These are phyloP conservation scores for Bombus impatiens DNA, from an alignment of 1,140 invertebrate genomes.

Conservation along the genomic window DNA sequence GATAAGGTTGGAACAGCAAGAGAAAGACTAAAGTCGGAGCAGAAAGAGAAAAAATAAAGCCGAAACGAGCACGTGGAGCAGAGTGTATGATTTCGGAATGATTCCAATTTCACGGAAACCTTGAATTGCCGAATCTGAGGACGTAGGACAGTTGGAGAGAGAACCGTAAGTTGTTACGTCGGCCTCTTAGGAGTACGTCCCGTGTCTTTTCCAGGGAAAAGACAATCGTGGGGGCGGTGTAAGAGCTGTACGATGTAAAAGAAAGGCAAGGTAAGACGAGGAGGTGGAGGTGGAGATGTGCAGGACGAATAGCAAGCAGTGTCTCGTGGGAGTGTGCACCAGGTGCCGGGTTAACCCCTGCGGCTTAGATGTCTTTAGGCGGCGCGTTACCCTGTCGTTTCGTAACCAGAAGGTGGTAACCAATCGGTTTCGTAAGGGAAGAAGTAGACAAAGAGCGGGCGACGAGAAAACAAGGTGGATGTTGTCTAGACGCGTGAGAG, in stretches of 20 bases:
- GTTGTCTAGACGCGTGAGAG: slow-evolving; percentile 67
- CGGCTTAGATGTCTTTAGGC: slow-evolving; percentile 78
- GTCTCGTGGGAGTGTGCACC: slow-evolving; percentile 80
- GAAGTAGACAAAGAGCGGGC: slow-evolving; percentile 46
- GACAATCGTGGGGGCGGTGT: slow-evolving; percentile 34
- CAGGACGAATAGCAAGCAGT: slow-evolving; percentile 78
- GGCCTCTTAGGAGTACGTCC: not conserved
- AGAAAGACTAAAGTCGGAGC: not conserved
- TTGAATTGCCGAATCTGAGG: not conserved
- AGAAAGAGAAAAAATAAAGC: not conserved
- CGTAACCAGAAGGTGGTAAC: slow-evolving; percentile 71
- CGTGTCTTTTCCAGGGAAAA: slow-evolving; percentile 19
- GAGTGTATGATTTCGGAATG: not conserved
- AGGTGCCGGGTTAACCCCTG: slow-evolving; percentile 79
- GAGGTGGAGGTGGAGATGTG: slow-evolving; percentile 62
- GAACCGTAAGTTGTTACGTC: not conserved
- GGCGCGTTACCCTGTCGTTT: slow-evolving; percentile 69
- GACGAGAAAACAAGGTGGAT: slow-evolving; percentile 43
- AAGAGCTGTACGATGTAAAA: slow-evolving; percentile 57
- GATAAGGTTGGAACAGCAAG: not conserved
- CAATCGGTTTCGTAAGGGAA: slow-evolving; percentile 65
- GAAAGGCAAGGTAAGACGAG: slow-evolving; percentile 56
- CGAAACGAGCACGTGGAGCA: not conserved
- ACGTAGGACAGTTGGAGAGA: not conserved
- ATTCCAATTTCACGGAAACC: not conserved